Base-by-base conservation (phyloP, 2,113 vertebrate species). In the Ictalurus furcatus region DNA sequence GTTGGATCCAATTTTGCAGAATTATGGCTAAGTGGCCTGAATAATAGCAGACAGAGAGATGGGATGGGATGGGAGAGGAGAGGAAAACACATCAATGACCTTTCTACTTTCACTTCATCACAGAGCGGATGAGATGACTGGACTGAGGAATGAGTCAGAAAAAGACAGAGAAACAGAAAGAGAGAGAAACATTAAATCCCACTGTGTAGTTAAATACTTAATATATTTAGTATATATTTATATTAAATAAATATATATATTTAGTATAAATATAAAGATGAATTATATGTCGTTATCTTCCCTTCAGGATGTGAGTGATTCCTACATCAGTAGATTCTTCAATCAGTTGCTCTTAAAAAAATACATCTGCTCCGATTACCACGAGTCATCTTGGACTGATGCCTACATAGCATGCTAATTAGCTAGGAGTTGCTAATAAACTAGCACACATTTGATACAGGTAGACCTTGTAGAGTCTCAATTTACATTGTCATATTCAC, bases 31-130 rank as follows among this genome's bases (percentile, higher is more conserved):
- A 86, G 74, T 76, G 30, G 54, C 6, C 9, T 23, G 65, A 85
- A 85, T 85, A 61, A 79, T 79, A 80, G 86, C 4, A 14, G 78
- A 85, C 67, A 85, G 87, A 87, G 85, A 89, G 56, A n/a, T 14
- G 67, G 58, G 63, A n/a, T 23, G 52, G 58, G 52, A 37, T 21
- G 52, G 17, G 28, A 85, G 54, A 78, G 44, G 74, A 69, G 54
- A 85, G 81, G 30, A 54, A 61, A 63, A 63, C 58, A 84, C 81
- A 44, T 44, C 34, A 84, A 40, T 59, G 52, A 82, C 56, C 80
- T 82, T 59, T 37, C 30, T 21, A 30, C 54, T 34, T 82, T 82
- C 54, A 61, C 81, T 63, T 84, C 58, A 40, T 61, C 21, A 63
- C 58, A 40, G 21, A 16, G 34, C n/a, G 17, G 30, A 37, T 25